A percentile compares a stretch with the other conserved stretches of the same genome.
Conservation (phyloP, 2,113 vertebrate species). For the Thunnus maccoyii region DNA sequence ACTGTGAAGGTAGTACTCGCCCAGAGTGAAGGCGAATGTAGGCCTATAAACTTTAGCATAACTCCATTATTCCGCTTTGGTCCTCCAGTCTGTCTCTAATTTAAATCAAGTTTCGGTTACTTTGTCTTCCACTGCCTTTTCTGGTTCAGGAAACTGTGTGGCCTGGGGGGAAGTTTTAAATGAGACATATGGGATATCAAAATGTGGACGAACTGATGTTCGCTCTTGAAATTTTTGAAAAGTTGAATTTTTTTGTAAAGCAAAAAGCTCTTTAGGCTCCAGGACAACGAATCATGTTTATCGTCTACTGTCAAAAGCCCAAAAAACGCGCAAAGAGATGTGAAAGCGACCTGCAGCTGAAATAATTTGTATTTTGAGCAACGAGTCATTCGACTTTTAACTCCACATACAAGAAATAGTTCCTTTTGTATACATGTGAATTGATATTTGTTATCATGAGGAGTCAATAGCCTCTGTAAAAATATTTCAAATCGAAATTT, state of each 20-base stretch:
- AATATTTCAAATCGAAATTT: neutral
- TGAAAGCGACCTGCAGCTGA: neutral
- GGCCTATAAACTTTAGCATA: no score
- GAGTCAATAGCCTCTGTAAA: neutral
- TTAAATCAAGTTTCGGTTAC: neutral
- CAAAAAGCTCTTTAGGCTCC: neutral
- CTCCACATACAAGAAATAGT: neutral
- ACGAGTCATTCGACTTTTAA: neutral
- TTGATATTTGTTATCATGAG: neutral
- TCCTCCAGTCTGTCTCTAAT: conserved; percentile 19
- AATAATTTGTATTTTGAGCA: no score
- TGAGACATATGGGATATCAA: neutral
- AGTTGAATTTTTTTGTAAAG: neutral
- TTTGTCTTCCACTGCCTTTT: neutral
- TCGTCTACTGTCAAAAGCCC: neutral
- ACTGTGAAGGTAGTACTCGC: neutral
- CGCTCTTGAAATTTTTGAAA: neutral
- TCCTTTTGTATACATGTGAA: neutral
- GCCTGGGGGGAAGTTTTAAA: neutral
- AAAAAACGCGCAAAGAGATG: neutral
- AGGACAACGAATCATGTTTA: neutral
- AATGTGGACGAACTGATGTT: neutral
- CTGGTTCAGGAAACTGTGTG: neutral
- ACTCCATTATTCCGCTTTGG: neutral
- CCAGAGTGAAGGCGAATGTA: conserved; percentile 18